These are phyloP conservation scores for Oryzias celebensis DNA, from an alignment of 2,113 vertebrate species.

Conservation along the genomic window DNA sequence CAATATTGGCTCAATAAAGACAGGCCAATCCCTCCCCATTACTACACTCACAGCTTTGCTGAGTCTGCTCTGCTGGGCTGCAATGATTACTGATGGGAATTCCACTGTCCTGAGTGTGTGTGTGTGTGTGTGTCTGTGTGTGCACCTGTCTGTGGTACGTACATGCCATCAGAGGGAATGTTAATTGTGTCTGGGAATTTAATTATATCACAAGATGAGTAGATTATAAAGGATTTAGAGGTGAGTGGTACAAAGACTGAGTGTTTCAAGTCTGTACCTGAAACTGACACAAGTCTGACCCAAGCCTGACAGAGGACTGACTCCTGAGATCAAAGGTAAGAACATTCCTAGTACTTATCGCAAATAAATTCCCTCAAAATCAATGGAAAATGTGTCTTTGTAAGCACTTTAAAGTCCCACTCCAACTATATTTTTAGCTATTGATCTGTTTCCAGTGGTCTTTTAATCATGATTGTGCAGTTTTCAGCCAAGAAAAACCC, in stretches of 20 bases:
- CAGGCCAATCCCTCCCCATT: slow-evolving; percentile 65
- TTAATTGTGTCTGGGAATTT: slow-evolving; percentile 52
- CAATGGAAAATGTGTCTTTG: too few species aligned
- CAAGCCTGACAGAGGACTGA: slow-evolving; percentile 11
- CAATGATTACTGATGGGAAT: slow-evolving; percentile 72
- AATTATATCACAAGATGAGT: slow-evolving; percentile 37
- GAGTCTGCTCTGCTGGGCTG: slow-evolving; percentile 63
- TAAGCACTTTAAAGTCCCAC: too few species aligned
- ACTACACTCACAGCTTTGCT: slow-evolving; percentile 61
- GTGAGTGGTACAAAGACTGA: slow-evolving; percentile 4
- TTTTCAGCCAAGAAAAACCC: too few species aligned
- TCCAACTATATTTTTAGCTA: too few species aligned
- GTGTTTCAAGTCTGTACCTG: slow-evolving; percentile 15
- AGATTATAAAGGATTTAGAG: slow-evolving; percentile 41
- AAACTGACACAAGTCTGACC: slow-evolving; percentile 16
- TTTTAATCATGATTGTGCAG: too few species aligned
- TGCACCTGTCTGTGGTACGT: slow-evolving; percentile 7
- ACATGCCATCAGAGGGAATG: slow-evolving; percentile 11
- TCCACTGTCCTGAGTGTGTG: slow-evolving; percentile 25
- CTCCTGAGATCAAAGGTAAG: background rate
- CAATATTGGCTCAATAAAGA: slow-evolving; percentile 68
- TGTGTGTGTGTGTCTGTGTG: background rate
- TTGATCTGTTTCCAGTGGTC: too few species aligned
- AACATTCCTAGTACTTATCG: too few species aligned
- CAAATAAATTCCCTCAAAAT: too few species aligned